These are phyloP conservation scores for Paramisgurnus dabryanus DNA, from an alignment of 2,113 vertebrate species.

Conservation along the genomic window DNA sequence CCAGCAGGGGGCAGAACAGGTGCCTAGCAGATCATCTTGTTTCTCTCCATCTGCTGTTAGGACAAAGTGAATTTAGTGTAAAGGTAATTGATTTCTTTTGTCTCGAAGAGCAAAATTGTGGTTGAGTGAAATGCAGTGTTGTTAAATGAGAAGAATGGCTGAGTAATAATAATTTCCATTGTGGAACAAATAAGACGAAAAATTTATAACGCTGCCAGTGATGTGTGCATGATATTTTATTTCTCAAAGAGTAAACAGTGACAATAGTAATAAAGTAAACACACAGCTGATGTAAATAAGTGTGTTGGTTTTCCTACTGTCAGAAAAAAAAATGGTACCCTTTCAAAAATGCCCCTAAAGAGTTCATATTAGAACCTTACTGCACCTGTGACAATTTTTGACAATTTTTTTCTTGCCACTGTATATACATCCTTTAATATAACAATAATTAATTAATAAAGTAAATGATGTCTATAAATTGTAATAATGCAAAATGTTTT, in stretches of 20 bases:
- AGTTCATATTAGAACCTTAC: too few species aligned
- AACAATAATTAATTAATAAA: neutral
- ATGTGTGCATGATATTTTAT: neutral
- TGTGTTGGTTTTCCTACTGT: neutral
- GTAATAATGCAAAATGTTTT: neutral
- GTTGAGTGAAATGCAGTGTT: neutral
- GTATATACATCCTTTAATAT: neutral
- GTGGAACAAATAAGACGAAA: too few species aligned
- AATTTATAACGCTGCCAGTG: too few species aligned
- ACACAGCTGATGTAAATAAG: conserved; percentile 38
- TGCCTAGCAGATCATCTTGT: neutral
- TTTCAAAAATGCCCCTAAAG: too few species aligned
- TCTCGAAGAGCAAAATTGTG: neutral
- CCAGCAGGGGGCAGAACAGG: conserved; percentile 53
- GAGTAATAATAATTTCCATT: too few species aligned
- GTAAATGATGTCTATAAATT: neutral
- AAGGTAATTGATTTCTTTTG: neutral
- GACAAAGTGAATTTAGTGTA: neutral
- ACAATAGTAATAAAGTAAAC: conserved; percentile 31
- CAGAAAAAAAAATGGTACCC: too few species aligned
- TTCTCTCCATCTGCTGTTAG: neutral
- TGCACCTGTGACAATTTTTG: too few species aligned
- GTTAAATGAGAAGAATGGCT: neutral
- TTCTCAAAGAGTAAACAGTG: neutral
- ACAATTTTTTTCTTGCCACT: too few species aligned